Percentiles rank a stretch among this genome's conserved stretches.
These are phyloP conservation scores for Elanus axillaris DNA, from an alignment of 2,113 vertebrate genomes.

Conservation along the genomic window DNA sequence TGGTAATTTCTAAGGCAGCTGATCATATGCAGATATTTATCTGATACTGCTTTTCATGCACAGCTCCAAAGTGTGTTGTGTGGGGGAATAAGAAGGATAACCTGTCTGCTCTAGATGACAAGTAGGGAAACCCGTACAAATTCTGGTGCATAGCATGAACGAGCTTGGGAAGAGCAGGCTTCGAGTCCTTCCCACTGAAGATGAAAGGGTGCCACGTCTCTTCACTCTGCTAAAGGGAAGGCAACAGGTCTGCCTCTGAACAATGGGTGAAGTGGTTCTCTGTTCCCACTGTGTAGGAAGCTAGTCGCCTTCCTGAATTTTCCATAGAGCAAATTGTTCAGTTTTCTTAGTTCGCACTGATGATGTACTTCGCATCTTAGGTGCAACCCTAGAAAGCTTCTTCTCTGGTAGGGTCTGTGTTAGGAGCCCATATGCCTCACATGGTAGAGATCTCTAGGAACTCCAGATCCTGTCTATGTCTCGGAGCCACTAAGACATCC, in stretches of 20 bases:
- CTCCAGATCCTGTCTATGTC: not conserved
- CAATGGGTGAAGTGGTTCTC: not conserved
- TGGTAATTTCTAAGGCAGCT: not conserved
- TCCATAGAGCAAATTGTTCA: not conserved
- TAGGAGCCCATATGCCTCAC: not conserved
- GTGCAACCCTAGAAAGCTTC: not conserved
- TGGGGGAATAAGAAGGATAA: not conserved
- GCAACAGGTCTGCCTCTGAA: not conserved
- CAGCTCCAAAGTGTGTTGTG: not conserved
- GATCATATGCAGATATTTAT: not conserved
- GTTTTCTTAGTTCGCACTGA: not conserved
- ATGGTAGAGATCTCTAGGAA: not conserved
- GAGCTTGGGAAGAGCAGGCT: not conserved
- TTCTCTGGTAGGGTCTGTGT: not conserved
- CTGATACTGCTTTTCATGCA: not conserved
- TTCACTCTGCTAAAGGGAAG: not conserved
- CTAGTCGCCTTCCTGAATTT: not conserved
- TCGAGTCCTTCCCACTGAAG: not conserved
- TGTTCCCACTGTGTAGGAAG: not conserved
- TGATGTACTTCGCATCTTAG: not conserved
- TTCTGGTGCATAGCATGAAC: not conserved
- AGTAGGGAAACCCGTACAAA: not conserved
- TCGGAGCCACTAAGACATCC: not conserved
- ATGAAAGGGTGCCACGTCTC: rapidly evolving
- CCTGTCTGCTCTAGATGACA: not conserved